These are phyloP conservation scores for Dendrocopos noguchii DNA, from an alignment of 2,113 vertebrate genomes.

Conservation along the genomic window DNA sequence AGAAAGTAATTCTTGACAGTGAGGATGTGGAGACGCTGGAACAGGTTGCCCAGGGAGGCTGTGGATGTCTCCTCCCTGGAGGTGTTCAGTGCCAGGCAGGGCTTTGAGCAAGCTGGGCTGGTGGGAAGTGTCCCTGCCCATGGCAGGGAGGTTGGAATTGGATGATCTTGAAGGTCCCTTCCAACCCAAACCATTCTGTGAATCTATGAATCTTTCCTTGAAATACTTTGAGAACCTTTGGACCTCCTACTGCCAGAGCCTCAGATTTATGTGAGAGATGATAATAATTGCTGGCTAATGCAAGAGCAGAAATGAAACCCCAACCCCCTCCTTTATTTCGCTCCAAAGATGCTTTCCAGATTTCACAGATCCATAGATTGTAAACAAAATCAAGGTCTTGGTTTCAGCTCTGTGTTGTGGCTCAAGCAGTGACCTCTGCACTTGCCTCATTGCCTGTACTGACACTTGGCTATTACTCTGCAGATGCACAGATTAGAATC, in stretches of 20 bases:
- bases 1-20: too few species aligned
- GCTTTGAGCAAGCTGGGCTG: too few species aligned
- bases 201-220: background rate
- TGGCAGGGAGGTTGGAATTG: too few species aligned
- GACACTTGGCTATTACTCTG: background rate
- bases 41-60: too few species aligned
- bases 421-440: background rate
- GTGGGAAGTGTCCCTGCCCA: too few species aligned
- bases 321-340: conserved; percentile 24
- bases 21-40: too few species aligned
- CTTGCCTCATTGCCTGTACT: background rate
- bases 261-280: background rate
- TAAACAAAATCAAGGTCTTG: background rate
- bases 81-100: too few species aligned
- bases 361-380: background rate
- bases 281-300: conserved; percentile 48
- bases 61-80: too few species aligned
- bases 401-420: background rate
- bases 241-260: conserved; percentile 3
- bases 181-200: too few species aligned
- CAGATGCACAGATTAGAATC: background rate
- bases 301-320: background rate
- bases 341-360: background rate
- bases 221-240: conserved; percentile 49
- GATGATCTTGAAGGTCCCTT: too few species aligned